phyloP scores from a whole-genome alignment of 1,140 invertebrate genomes.

The Anoplolepis gracilipes region DNA sequence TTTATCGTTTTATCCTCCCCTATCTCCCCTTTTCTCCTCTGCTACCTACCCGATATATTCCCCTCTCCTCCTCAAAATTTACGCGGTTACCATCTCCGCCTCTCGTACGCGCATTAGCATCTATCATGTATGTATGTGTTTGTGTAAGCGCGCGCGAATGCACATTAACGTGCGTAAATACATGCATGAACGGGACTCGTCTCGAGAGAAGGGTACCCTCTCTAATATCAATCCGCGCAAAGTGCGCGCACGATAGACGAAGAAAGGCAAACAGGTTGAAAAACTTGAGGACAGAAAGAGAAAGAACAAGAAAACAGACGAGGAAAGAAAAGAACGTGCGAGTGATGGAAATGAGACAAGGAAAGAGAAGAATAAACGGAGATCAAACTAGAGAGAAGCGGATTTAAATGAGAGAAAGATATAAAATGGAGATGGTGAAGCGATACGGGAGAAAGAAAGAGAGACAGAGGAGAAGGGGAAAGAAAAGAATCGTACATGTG shows the following conservation, averaged over 20 bases:
- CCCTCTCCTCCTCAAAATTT: constrained; percentile 57
- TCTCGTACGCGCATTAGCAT: constrained; percentile 55
- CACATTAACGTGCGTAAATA: constrained; percentile 47
- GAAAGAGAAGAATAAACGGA: not conserved
- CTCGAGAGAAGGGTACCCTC: constrained; percentile 57
- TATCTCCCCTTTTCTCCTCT: not conserved
- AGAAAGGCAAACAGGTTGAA: constrained; percentile 5
- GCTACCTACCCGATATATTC: not conserved
- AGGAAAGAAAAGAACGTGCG: not conserved
- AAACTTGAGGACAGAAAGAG: constrained; percentile 36
- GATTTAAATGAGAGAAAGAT: constrained; percentile 23
- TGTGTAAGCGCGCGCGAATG: constrained; percentile 16
- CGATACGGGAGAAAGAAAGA: not conserved
- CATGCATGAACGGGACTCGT: constrained; percentile 44
- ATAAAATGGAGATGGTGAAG: not conserved
- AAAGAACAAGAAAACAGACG: constrained; percentile 54
- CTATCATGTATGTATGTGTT: not conserved
- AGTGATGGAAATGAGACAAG: no score
- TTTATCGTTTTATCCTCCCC: not conserved
- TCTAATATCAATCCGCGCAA: constrained; percentile 71
- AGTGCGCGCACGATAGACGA: constrained; percentile 12
- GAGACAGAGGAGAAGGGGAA: not conserved
- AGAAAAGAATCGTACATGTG: not conserved
- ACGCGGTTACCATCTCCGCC: constrained; percentile 35
- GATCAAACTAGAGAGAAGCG: not conserved